Conservation (phyloP, 35 echinoderm and acorn worm genomes). For the Apostichopus japonicus region DNA sequence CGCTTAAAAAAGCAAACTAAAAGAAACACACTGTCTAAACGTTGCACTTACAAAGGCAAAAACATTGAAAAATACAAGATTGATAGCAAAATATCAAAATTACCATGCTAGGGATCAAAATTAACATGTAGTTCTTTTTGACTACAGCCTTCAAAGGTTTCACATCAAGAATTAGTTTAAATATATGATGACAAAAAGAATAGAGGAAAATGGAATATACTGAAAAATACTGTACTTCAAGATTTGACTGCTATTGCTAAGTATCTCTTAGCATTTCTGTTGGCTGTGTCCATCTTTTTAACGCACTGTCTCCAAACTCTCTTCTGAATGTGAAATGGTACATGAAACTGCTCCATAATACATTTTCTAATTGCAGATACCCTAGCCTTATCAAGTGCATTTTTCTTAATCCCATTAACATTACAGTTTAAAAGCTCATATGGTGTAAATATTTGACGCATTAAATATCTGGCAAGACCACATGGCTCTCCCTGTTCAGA, state of each 20-base stretch:
- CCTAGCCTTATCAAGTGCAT: neutral
- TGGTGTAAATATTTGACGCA: neutral
- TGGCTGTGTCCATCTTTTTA: slow-evolving; percentile 1
- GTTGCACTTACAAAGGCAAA: too few species aligned
- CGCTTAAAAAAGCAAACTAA: too few species aligned
- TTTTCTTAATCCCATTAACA: neutral
- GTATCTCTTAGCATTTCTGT: slow-evolving; percentile 18
- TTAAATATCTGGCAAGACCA: neutral
- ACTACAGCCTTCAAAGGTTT: too few species aligned
- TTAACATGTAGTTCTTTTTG: too few species aligned
- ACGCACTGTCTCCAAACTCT: neutral
- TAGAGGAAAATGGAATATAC: too few species aligned
- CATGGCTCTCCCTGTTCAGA: neutral
- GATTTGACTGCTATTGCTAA: neutral
- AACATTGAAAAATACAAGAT: too few species aligned
- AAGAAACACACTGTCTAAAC: too few species aligned
- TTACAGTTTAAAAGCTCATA: neutral
- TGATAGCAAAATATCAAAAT: too few species aligned
- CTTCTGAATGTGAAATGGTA: neutral
- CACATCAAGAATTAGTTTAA: too few species aligned
- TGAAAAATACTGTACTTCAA: neutral
- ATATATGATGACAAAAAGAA: too few species aligned
- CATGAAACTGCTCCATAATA: neutral
- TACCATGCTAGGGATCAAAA: too few species aligned
- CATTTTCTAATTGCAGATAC: neutral